Percentiles rank a stretch among this genome's conserved stretches.
Evolutionary conservation across 1,140 invertebrate genomes (phyloP).

Genomic region (Sitodiplosis mosellana): DNA sequence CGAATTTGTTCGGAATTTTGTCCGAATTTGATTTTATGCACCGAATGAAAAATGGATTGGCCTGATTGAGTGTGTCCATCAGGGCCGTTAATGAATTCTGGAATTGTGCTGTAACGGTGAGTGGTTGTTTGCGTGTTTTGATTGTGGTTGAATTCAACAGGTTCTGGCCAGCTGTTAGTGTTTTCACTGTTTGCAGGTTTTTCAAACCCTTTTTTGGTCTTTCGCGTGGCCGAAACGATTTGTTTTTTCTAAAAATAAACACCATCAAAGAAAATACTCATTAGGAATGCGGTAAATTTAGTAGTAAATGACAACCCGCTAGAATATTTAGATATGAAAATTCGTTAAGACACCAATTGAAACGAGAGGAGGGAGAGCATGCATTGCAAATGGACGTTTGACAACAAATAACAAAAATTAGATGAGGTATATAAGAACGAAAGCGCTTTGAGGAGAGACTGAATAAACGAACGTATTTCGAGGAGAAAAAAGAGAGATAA

Average conservation of each 20-base stretch:
- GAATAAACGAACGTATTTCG: too few species aligned
- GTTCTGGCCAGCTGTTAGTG: conserved; percentile 35
- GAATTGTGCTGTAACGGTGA: conserved; percentile 87
- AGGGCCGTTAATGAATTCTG: conserved; percentile 76
- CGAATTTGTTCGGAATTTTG: conserved; percentile 81
- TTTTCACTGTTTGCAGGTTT: conserved; percentile 79
- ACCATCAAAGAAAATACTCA: too few species aligned
- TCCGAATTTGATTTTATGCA: conserved; percentile 92
- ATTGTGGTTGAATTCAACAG: conserved; percentile 24
- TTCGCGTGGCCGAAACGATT: conserved; percentile 67
- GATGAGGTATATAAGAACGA: too few species aligned
- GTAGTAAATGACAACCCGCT: too few species aligned
- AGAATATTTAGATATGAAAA: too few species aligned
- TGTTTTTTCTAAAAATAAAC: conserved; percentile 59
- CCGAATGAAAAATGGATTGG: conserved; percentile 91
- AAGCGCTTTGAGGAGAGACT: too few species aligned
- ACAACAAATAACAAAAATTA: too few species aligned
- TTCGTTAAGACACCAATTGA: too few species aligned
- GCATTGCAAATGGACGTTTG: too few species aligned
- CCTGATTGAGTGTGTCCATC: conserved; percentile 87
- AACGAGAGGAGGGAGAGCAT: too few species aligned
- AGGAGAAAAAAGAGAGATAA: background rate
- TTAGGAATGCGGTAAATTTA: too few species aligned
- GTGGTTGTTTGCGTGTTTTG: conserved; percentile 65
- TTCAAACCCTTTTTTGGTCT: conserved; percentile 62